phyloP scores from a whole-genome alignment of 64 coral and sea anemone genomes.

The Montipora sp. region DNA sequence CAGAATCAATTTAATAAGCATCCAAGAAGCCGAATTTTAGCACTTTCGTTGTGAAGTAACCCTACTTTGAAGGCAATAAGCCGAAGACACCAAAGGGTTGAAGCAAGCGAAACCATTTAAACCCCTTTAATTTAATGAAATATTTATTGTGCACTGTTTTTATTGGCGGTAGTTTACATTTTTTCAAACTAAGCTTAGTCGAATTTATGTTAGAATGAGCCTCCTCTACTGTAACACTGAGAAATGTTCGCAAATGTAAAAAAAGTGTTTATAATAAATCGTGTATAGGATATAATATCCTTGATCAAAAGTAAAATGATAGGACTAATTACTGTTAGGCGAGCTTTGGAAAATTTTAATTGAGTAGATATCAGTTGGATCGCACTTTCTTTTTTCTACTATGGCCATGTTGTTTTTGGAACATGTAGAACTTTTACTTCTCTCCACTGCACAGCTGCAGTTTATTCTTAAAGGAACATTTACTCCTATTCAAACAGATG shows the following conservation, averaged over 20 bases:
- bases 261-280: not conserved
- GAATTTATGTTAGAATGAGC: not conserved
- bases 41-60: slow-evolving; percentile 10
- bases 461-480: not conserved
- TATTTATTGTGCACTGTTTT: slow-evolving; percentile 45
- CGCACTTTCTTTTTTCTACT: not conserved
- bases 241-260: not conserved
- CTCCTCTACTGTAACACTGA: not conserved
- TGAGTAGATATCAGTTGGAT: slow-evolving; percentile 17
- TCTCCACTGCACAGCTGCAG: slow-evolving; percentile 13
- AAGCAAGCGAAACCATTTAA: slow-evolving; percentile 26
- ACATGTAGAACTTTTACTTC: not conserved
- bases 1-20: not conserved
- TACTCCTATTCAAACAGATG: slow-evolving; percentile 46
- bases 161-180: not conserved
- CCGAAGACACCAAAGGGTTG: not conserved
- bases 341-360: slow-evolving; percentile 25
- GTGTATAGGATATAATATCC: not conserved
- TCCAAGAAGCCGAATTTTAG: not conserved
- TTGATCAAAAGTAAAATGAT: slow-evolving; percentile 11
- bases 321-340: slow-evolving; percentile 18
- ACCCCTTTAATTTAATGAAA: slow-evolving; percentile 29
- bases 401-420: not conserved
- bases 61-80: not conserved
- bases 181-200: not conserved